A percentile compares a stretch with the other conserved stretches of the same genome.
These are phyloP conservation scores for Protosalanx chinensis DNA, from an alignment of 2,797 vertebrate species.

Conservation along the genomic window DNA sequence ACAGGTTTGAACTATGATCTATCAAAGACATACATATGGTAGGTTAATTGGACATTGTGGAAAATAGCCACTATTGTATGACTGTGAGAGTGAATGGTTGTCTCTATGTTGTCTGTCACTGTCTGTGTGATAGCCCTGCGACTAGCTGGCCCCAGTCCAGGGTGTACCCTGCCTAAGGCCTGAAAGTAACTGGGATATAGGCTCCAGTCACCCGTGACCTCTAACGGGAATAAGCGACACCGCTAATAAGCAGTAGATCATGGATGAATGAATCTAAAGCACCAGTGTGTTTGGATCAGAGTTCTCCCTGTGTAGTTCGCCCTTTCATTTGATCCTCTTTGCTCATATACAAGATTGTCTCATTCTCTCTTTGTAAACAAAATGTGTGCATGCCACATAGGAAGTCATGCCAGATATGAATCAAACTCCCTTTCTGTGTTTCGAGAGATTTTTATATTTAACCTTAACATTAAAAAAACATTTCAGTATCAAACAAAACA, in stretches of 20 bases:
- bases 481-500: neutral
- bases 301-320: neutral
- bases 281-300: conserved; percentile 1
- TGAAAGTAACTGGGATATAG: no score
- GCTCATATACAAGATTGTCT: conserved; percentile 8
- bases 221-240: no score
- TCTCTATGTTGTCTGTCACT: no score
- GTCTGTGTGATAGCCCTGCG: no score
- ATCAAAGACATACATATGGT: no score
- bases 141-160: no score
- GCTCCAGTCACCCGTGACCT: no score
- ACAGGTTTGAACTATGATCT: neutral
- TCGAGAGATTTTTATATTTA: neutral
- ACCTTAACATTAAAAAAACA: conserved; percentile 11
- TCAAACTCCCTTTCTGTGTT: conserved; percentile 3
- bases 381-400: neutral
- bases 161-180: no score
- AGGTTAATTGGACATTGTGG: no score
- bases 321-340: neutral
- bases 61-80: no score
- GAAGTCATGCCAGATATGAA: neutral
- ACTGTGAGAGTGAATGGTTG: no score
- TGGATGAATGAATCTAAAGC: neutral
- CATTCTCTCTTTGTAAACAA: neutral
- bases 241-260: no score